Evolutionary conservation across 2,888 invertebrate genomes (phyloP).

Genomic region (Elmis aenea): DNA sequence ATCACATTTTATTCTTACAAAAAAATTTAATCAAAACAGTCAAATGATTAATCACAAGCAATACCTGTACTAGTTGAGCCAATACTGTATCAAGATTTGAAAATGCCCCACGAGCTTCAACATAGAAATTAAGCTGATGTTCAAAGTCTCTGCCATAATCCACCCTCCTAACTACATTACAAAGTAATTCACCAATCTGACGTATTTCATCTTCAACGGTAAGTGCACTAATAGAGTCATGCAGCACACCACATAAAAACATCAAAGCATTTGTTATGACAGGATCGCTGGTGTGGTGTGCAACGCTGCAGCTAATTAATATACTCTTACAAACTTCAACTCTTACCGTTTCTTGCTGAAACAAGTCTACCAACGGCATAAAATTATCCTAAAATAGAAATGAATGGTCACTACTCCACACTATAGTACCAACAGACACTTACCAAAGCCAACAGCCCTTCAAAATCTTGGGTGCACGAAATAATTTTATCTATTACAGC

Average conservation of each 20-base stretch:
- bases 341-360: constrained; percentile 77
- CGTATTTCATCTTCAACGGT: constrained; percentile 90
- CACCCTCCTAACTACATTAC: constrained; percentile 73
- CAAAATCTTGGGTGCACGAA: constrained; percentile 70
- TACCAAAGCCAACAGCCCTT: constrained; percentile 77
- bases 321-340: constrained; percentile 82
- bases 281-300: constrained; percentile 65
- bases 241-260: constrained; percentile 82
- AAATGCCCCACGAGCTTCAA: constrained; percentile 85
- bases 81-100: constrained; percentile 87
- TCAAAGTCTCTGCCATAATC: constrained; percentile 84
- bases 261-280: constrained; percentile 84
- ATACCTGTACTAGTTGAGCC: constrained; percentile 77
- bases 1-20: no score
- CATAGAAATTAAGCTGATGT: constrained; percentile 88
- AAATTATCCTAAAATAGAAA: constrained; percentile 70
- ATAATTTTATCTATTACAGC: constrained; percentile 72
- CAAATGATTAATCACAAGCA: constrained; percentile 7
- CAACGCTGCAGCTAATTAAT: constrained; percentile 51
- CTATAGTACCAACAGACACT: no score
- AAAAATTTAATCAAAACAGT: no score
- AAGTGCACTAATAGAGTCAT: constrained; percentile 89
- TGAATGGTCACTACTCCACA: no score
- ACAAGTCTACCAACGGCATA: constrained; percentile 82
- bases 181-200: constrained; percentile 78